Conservation (phyloP, 1,140 invertebrate genomes). For the Platorchestia sp. region DNA sequence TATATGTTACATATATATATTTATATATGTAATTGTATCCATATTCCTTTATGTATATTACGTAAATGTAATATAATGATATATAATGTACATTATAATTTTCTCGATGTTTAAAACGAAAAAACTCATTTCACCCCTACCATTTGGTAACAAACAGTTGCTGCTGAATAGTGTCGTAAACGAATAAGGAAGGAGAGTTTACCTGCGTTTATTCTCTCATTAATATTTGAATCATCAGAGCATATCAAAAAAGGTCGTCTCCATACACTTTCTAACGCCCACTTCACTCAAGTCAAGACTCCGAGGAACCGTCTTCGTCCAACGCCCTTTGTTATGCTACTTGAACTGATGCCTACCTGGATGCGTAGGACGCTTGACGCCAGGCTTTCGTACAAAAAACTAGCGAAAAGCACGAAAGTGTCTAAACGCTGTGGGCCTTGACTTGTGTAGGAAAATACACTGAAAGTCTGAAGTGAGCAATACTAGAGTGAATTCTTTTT, state of each 20-base stretch:
- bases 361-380: background rate
- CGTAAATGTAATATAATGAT: no score
- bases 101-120: background rate
- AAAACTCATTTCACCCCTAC: background rate
- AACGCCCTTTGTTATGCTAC: background rate
- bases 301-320: background rate
- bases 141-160: background rate
- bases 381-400: background rate
- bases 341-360: background rate
- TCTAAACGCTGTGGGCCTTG: background rate
- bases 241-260: background rate
- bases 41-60: no score
- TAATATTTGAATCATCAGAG: background rate
- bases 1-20: no score
- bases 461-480: background rate
- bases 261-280: constrained; percentile 6
- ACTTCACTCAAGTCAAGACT: background rate
- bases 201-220: background rate
- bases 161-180: background rate
- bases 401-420: background rate
- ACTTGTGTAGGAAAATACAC: background rate
- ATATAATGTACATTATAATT: background rate
- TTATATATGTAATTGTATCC: no score
- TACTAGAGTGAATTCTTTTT: background rate
- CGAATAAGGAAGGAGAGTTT: background rate